Evolutionary conservation across 2,888 invertebrate genomes (phyloP), one percentile per base, ranked within the genome.

Genomic region (Cheilosia pagana): DNA sequence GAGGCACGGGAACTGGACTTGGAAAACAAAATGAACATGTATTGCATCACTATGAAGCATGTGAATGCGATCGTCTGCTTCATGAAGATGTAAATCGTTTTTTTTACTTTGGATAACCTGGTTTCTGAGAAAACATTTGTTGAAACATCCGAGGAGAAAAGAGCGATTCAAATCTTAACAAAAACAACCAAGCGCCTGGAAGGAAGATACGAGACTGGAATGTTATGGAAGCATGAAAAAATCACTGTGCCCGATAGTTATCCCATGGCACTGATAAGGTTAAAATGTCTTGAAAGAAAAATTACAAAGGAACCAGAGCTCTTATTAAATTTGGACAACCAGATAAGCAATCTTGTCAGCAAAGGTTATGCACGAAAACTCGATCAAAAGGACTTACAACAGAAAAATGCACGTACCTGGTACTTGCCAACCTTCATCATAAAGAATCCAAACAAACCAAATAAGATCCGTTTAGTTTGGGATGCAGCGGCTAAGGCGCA

Each of bases 251-350:
- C 72, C 8, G 52, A 67, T 28, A 68, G 48, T 31, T 67, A 35
- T 16, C 16, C 57, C 31, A 87, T 81, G 68, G 87, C 87, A n/a
- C 63, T 59, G 14, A 68, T 65, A 31, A 70, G 86, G 19, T 25
- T 76, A 23, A 19, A 50, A 50, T 86, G 60, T 19, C 41, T 87
- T 14, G 87, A 87, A 45, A 75, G 65, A 59, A 87, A 78, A 63
- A 53, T 91, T 10, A 62, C 89, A 6, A 79, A 85, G 8, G 90
- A 90, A 1, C 89, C 90, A 0, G 90, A 90, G 65, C 63, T 90
- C 2, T n/a, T n/a, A 25, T 2, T 12, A n/a, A 25, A 23, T 1
- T n/a, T 25, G n/a, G 12, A 55, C 35, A 19, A 12, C 4, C 35
- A 55, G 35, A 35, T 55, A 10, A 4, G 19, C 14, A 35, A 57